These are phyloP conservation scores for Phlogophora meticulosa DNA, from an alignment of 2,888 invertebrate genomes.

Conservation along the genomic window DNA sequence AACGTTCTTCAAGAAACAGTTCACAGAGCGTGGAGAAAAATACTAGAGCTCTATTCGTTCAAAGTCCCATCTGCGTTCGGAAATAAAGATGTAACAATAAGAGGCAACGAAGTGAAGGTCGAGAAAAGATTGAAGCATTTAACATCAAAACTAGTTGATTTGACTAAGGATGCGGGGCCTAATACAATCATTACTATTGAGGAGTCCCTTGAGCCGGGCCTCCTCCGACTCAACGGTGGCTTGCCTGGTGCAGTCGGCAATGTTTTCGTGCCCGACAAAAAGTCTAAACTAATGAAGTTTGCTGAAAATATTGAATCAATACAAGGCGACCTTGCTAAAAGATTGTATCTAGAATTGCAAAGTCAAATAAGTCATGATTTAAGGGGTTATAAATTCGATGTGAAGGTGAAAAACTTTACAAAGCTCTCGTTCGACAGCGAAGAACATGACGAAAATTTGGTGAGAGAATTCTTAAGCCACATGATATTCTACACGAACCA, in stretches of 20 bases:
- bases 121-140: constrained; percentile 7
- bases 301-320: neutral
- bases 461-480: neutral
- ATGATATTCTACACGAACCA: constrained; percentile 4
- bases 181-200: neutral
- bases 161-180: neutral
- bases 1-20: no score
- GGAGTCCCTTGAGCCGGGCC: neutral
- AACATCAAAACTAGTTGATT: neutral
- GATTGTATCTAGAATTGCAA: neutral
- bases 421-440: neutral
- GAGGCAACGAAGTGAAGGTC: neutral
- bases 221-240: neutral
- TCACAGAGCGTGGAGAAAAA: no score
- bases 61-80: constrained; percentile 14
- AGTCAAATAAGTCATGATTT: neutral
- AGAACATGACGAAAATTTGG: neutral
- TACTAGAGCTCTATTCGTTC: neutral
- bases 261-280: constrained; percentile 3
- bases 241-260: constrained; percentile 5
- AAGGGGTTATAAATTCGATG: neutral
- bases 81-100: constrained; percentile 16
- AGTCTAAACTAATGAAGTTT: neutral
- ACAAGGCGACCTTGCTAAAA: neutral
- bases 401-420: neutral